Conservation (phyloP, 2,797 vertebrate genomes). For the Decapterus maruadsi region DNA sequence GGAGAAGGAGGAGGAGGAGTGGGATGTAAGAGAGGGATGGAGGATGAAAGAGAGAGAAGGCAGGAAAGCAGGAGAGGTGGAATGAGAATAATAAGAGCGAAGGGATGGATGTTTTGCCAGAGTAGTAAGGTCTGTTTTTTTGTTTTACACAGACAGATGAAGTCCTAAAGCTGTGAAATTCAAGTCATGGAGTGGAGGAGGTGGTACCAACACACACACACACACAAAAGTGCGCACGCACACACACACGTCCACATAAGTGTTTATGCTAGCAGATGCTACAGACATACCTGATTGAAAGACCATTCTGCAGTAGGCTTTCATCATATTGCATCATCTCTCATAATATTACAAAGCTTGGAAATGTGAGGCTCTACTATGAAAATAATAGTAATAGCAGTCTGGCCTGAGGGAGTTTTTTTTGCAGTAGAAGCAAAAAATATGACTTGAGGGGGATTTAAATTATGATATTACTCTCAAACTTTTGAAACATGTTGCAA, state of each 20-base stretch:
- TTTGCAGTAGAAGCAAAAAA: constrained; percentile 47
- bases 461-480: constrained; percentile 39
- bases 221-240: constrained; percentile 25
- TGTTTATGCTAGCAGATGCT: constrained; percentile 60
- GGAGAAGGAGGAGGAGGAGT: constrained; percentile 13
- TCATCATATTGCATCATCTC: constrained; percentile 79
- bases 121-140: constrained; percentile 63
- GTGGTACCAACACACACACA: constrained; percentile 39
- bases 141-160: constrained; percentile 63
- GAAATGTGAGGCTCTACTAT: constrained; percentile 51
- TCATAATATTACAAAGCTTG: constrained; percentile 59
- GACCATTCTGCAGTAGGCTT: constrained; percentile 65
- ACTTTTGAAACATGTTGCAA: constrained; percentile 27
- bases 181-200: constrained; percentile 65
- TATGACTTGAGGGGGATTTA: constrained; percentile 34
- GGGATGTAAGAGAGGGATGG: constrained; percentile 12
- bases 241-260: constrained; percentile 20
- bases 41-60: neutral
- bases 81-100: constrained; percentile 27
- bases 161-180: constrained; percentile 70
- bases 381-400: constrained; percentile 67
- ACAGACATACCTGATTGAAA: constrained; percentile 74
- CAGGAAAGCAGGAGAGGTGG: constrained; percentile 23
- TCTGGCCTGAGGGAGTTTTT: constrained; percentile 45
- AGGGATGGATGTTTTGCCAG: constrained; percentile 41